Base-by-base conservation (phyloP, 2,797 vertebrate species). In the Pangasius sanitwongsei region DNA sequence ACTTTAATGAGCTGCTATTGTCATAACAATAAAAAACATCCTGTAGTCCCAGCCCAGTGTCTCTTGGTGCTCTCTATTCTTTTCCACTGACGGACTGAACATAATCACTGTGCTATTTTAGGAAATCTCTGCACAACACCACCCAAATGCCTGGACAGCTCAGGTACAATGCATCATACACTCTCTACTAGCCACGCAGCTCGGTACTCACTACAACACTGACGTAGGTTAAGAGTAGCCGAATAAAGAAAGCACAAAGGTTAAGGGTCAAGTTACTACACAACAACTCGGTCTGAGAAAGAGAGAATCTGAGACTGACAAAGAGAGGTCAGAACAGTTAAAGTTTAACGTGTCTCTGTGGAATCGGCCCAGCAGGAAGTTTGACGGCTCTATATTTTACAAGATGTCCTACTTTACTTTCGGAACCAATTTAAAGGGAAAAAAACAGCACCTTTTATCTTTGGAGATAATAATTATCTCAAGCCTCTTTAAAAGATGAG, bases 331-430 rank as follows among this genome's bases (percentile, higher is more conserved):
- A 69, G 48, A 70, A 80, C 85, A 87, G 87, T 87, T 78, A 89
- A 87, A 88, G 85, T 84, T 86, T 87, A 87, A 89, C 80, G 59
- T 6, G 41, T 81, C 89, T 90, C 63, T 63, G 69, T 83, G 37
- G 87, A 90, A 28, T 53, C 37, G 41, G 85, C 70, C 63, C 84
- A 86, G 87, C 67, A 83, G 25, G 44, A 59, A 86, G 87, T 75
- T 48, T 55, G 78, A 87, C 67, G 82, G 87, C 55, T 74, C 86
- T 87, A 85, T 85, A 87, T 89, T 89, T 90, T 81, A 90, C 67
- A 85, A 75, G 82, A 81, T 89, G 90, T 55, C 88, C 90, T 90
- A 90, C 88, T 90, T 90, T 87, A 89, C 87, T 90, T 90, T 86
- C 67, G 34, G 86, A 86, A 86, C 31, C 83, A 77, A 78, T 83